A percentile compares a stretch with the other conserved stretches of the same genome.
Conservation (phyloP, 2,113 vertebrate genomes). For the Antigone vipio region DNA sequence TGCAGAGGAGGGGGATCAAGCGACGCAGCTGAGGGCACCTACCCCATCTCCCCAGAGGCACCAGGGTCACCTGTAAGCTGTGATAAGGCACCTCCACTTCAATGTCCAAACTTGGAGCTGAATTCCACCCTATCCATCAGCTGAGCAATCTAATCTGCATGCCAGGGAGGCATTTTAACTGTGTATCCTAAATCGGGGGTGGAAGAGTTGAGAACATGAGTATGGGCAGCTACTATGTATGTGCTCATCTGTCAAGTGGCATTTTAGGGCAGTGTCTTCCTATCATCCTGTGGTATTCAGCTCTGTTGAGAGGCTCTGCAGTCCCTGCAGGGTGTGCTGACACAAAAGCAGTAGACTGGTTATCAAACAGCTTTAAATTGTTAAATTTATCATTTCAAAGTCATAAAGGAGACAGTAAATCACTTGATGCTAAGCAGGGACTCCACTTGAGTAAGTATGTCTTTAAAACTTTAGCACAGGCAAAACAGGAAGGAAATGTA, state of each 20-base stretch:
- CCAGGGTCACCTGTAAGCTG: background rate
- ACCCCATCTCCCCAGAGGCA: background rate
- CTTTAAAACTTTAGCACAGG: background rate
- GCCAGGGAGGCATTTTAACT: background rate
- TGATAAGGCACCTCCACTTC: background rate
- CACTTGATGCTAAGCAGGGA: background rate
- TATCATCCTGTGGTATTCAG: background rate
- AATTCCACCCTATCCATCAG: background rate
- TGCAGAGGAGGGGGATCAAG: accelerated
- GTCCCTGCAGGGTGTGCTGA: background rate
- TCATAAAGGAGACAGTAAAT: background rate
- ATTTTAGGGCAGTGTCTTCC: background rate
- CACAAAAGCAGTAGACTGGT: background rate
- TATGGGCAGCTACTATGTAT: background rate
- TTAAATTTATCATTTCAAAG: background rate
- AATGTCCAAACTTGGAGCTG: background rate
- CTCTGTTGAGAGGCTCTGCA: background rate
- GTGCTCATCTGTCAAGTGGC: background rate
- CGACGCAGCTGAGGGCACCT: background rate
- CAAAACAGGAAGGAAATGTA: background rate
- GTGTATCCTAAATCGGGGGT: background rate
- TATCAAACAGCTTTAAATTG: background rate
- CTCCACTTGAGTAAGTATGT: background rate
- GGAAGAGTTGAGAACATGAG: background rate
- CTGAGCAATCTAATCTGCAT: background rate